These are phyloP conservation scores for Brachionus rubens DNA, from an alignment of 1,140 invertebrate species.

Conservation along the genomic window DNA sequence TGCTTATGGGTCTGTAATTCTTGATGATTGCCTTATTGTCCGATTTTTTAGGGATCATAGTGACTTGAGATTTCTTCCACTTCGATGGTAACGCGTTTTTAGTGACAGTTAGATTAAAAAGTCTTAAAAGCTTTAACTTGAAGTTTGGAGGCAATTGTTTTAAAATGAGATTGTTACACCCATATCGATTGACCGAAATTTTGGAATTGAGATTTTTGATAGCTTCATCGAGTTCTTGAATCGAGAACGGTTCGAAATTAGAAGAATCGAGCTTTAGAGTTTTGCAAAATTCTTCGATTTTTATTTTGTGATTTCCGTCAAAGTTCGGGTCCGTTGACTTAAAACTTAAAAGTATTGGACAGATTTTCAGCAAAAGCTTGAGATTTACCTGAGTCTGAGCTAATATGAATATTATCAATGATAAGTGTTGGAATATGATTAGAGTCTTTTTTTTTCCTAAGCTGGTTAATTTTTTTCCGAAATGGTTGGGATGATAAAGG, in stretches of 20 bases:
- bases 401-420: too few relatives aligned
- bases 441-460: too few relatives aligned
- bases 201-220: not conserved
- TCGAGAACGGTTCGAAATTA: not conserved
- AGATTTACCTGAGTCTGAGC: too few relatives aligned
- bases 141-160: not conserved
- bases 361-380: too few relatives aligned
- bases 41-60: not conserved
- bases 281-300: not conserved
- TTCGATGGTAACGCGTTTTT: too few relatives aligned
- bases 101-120: not conserved
- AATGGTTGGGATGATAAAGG: too few relatives aligned
- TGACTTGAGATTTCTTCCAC: not conserved
- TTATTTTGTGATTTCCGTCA: not conserved
- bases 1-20: not conserved
- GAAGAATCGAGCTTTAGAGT: not conserved
- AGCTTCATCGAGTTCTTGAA: not conserved
- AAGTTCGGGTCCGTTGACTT: not conserved
- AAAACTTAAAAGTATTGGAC: not conserved
- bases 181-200: not conserved
- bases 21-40: not conserved
- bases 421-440: too few relatives aligned
- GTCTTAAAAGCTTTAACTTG: not conserved
- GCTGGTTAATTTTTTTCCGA: too few relatives aligned
- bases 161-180: not conserved